Evolutionary conservation across 1,140 invertebrate genomes (phyloP).

Genomic region (Drosophila albomicans): DNA sequence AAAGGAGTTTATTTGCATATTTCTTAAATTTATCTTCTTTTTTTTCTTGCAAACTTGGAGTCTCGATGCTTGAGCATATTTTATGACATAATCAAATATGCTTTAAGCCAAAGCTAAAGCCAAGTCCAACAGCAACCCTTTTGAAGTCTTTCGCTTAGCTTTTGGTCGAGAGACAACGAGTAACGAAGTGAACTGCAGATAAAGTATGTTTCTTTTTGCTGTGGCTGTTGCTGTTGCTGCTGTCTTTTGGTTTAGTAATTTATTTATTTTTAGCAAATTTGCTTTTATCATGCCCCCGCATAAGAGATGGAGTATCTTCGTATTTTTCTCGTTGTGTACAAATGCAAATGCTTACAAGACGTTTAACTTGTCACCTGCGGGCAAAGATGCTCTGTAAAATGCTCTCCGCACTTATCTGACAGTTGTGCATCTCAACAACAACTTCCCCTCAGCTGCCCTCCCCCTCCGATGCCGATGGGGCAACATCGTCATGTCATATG

Average conservation of each 20-base stretch:
- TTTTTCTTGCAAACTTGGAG: slow-evolving; percentile 51
- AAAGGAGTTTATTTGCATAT: slow-evolving; percentile 69
- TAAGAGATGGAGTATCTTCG: slow-evolving; percentile 19
- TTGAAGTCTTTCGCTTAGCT: slow-evolving; percentile 54
- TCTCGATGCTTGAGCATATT: slow-evolving; percentile 64
- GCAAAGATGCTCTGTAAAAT: slow-evolving; percentile 69
- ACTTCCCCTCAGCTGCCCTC: slow-evolving; percentile 11
- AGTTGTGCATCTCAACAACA: slow-evolving; percentile 67
- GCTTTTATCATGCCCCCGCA: slow-evolving; percentile 25
- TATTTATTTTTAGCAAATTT: slow-evolving; percentile 62
- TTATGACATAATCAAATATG: slow-evolving; percentile 82
- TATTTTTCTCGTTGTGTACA: slow-evolving; percentile 43
- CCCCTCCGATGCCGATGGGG: not conserved
- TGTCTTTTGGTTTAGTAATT: slow-evolving; percentile 62
- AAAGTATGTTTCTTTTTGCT: slow-evolving; percentile 51
- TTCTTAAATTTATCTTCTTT: slow-evolving; percentile 75
- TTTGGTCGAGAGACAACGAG: slow-evolving; percentile 27
- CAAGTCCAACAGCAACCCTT: slow-evolving; percentile 58
- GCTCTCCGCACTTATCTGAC: slow-evolving; percentile 76
- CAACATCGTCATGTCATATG: slow-evolving; percentile 5
- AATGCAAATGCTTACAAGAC: slow-evolving; percentile 82
- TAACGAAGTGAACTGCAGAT: slow-evolving; percentile 66
- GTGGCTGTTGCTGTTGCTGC: not conserved
- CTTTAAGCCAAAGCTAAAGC: slow-evolving; percentile 67
- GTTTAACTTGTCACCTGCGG: slow-evolving; percentile 82